Evolutionary conservation across 92 coral and sea anemone genomes (phyloP).

Genomic region (Ricordea florida): DNA sequence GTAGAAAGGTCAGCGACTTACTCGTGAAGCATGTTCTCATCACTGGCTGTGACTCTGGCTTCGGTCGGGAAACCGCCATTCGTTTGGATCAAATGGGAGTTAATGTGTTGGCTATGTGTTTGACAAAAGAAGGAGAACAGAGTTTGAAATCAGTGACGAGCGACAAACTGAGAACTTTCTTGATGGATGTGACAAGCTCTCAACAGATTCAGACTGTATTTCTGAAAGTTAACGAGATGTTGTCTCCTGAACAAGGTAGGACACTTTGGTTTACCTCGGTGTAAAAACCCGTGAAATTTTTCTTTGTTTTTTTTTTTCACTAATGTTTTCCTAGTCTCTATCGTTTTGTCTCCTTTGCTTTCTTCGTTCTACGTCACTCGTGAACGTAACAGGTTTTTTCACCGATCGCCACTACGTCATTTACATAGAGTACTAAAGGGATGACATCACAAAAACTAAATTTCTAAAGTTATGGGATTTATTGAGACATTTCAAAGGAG

Average conservation of each 20-base stretch:
- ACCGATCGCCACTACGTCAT: no score
- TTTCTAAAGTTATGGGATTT: no score
- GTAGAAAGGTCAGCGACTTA: conserved; percentile 28
- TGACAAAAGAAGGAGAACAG: conserved; percentile 75
- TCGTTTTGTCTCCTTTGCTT: no score
- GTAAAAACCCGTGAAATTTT: no score
- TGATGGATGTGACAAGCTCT: conserved; percentile 77
- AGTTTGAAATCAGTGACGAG: conserved; percentile 48
- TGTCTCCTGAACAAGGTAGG: conserved; percentile 34
- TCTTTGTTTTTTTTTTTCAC: no score
- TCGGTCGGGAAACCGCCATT: conserved; percentile 72
- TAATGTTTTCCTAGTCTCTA: no score
- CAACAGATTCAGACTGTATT: conserved; percentile 52
- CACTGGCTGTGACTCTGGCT: conserved; percentile 88
- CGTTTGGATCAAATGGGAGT: conserved; percentile 75
- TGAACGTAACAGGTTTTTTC: no score
- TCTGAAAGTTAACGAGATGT: conserved; percentile 12
- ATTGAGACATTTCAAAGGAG: no score
- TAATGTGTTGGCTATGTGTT: conserved; percentile 78
- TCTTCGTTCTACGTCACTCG: no score
- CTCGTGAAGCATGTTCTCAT: conserved; percentile 63
- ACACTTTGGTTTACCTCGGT: no score
- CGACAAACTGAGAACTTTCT: conserved; percentile 56
- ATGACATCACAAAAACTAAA: no score
- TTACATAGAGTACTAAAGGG: no score